phyloP scores from a whole-genome alignment of 2,888 invertebrate genomes.

The Platycheirus rosarum region DNA sequence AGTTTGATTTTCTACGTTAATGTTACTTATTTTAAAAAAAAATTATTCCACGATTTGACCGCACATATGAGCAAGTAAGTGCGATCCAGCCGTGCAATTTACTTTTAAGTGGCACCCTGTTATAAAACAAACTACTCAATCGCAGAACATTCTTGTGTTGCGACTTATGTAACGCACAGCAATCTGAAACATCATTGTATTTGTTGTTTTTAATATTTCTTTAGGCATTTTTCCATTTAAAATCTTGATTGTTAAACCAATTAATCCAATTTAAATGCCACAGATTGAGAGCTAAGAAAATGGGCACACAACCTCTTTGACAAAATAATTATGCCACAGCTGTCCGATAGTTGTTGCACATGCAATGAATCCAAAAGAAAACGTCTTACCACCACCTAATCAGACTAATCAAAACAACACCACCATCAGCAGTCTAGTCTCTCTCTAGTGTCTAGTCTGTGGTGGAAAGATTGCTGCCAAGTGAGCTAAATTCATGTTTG shows the following conservation, averaged over 20 bases:
- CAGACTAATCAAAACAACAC: constrained; percentile 55
- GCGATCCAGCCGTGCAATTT: too few relatives aligned
- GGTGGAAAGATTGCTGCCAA: constrained; percentile 10
- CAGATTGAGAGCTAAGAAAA: constrained; percentile 27
- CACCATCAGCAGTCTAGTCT: background rate
- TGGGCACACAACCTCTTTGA: constrained; percentile 32
- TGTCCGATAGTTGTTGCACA: constrained; percentile 17
- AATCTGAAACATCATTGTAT: background rate
- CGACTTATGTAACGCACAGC: constrained; percentile 31
- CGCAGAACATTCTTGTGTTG: too few relatives aligned
- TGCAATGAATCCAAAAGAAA: constrained; percentile 12
- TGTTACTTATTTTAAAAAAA: too few relatives aligned
- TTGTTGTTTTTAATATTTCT: background rate
- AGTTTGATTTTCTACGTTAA: too few relatives aligned
- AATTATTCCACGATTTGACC: too few relatives aligned
- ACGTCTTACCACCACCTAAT: background rate
- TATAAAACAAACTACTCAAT: background rate
- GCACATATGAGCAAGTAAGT: too few relatives aligned
- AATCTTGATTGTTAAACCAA: constrained; percentile 59
- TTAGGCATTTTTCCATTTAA: constrained; percentile 16
- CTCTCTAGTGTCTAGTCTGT: too few relatives aligned
- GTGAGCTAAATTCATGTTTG: constrained; percentile 29
- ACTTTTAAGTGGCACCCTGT: too few relatives aligned
- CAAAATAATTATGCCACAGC: constrained; percentile 51
- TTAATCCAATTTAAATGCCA: constrained; percentile 67